Evolutionary conservation across 2,797 vertebrate species (phyloP).

Genomic region (Pangasius krempfi): DNA sequence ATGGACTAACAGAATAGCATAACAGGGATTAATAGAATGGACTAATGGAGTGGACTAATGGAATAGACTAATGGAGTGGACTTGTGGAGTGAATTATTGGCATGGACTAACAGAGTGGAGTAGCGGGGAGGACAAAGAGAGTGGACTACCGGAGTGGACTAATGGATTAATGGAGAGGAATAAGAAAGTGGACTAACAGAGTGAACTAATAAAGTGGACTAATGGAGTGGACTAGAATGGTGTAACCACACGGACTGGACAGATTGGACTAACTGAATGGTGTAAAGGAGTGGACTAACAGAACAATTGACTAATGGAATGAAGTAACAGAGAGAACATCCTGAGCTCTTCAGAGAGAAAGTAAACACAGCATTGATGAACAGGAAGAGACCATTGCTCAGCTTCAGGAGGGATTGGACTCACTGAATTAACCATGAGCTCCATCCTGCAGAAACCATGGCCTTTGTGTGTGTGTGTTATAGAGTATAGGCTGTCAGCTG

Average conservation of each 20-base stretch:
- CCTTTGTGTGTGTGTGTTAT: not conserved
- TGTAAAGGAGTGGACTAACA: not conserved
- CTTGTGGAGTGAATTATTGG: not conserved
- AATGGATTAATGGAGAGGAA: not conserved
- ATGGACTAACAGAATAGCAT: not conserved
- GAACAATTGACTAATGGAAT: not conserved
- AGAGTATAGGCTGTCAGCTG: conserved; percentile 29
- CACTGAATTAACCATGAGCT: conserved; percentile 32
- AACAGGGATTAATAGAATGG: no score
- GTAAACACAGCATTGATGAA: conserved; percentile 16
- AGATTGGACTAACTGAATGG: not conserved
- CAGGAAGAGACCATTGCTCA: conserved; percentile 17
- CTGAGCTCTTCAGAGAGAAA: conserved; percentile 19
- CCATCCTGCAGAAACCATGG: conserved; percentile 28
- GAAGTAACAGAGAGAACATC: conserved; percentile 2
- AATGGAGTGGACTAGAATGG: not conserved
- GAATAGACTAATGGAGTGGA: not conserved
- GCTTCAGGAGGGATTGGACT: not conserved
- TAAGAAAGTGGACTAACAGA: not conserved
- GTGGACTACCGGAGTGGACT: not conserved
- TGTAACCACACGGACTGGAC: no score
- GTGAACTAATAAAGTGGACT: not conserved
- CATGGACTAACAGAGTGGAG: not conserved
- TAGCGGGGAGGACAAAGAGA: not conserved
- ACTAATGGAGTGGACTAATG: not conserved